phyloP scores from a whole-genome alignment of 2,888 invertebrate genomes.

The Aphrophora alni region DNA sequence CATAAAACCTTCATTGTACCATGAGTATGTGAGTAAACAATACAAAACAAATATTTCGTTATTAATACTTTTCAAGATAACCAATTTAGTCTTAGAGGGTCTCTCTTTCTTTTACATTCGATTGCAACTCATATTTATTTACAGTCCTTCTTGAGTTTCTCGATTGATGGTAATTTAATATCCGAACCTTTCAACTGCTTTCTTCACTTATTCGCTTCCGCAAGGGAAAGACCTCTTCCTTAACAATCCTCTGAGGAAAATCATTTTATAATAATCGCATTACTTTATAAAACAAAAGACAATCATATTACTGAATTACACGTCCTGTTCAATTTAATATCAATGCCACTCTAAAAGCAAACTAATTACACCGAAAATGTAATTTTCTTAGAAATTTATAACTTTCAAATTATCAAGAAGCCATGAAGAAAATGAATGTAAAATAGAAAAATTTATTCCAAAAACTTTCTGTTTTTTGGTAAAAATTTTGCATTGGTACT shows the following conservation, averaged over 20 bases:
- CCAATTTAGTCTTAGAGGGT: too few relatives aligned
- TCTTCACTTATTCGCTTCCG: not conserved
- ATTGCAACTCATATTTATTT: not conserved
- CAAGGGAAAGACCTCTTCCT: not conserved
- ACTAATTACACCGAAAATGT: not conserved
- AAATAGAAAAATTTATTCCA: too few relatives aligned
- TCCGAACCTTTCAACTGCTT: not conserved
- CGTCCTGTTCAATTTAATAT: not conserved
- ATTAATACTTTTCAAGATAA: too few relatives aligned
- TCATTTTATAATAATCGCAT: not conserved
- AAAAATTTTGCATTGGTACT: too few relatives aligned
- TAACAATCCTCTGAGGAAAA: not conserved
- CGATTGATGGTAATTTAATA: not conserved
- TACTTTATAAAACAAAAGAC: not conserved
- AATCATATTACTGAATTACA: not conserved
- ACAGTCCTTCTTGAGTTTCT: not conserved
- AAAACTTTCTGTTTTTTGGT: too few relatives aligned
- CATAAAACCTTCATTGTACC: too few relatives aligned
- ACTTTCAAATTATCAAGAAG: too few relatives aligned
- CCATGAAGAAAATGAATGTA: too few relatives aligned
- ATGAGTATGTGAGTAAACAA: too few relatives aligned
- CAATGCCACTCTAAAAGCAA: not conserved
- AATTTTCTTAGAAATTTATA: not conserved
- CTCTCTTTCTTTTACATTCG: not conserved
- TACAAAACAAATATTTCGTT: too few relatives aligned